Percentiles rank a stretch among this genome's conserved stretches.
Evolutionary conservation across 2,888 invertebrate species (phyloP).

Genomic region (Cotesia congregata): DNA sequence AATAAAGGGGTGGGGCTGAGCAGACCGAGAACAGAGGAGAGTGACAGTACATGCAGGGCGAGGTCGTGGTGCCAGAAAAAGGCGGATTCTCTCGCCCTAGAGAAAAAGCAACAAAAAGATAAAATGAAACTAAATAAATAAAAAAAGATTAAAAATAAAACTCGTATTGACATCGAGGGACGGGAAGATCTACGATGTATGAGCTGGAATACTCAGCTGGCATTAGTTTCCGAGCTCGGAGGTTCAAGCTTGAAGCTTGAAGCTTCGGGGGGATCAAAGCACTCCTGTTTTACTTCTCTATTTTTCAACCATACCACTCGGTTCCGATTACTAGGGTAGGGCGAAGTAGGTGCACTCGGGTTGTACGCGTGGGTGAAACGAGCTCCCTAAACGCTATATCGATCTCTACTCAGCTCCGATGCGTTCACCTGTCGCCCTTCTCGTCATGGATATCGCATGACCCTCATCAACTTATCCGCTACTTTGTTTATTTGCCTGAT

Average conservation of each 20-base stretch:
- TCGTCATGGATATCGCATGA: constrained; percentile 26
- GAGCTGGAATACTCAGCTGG: not conserved
- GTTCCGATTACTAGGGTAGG: constrained; percentile 43
- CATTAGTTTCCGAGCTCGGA: not conserved
- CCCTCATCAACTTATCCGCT: constrained; percentile 6
- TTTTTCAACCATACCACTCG: constrained; percentile 7
- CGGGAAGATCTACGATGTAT: not conserved
- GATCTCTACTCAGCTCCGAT: constrained; percentile 55
- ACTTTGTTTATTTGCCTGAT: not conserved
- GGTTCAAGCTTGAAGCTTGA: not conserved
- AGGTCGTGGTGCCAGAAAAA: not conserved
- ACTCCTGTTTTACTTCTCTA: constrained; percentile 3
- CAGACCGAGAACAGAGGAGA: not conserved
- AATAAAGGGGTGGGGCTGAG: not conserved
- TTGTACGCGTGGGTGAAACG: constrained; percentile 58
- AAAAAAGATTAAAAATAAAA: not conserved
- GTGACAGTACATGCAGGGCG: not conserved
- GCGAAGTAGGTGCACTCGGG: constrained; percentile 40
- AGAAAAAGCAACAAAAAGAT: not conserved
- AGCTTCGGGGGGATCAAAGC: constrained; percentile 6
- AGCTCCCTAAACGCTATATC: constrained; percentile 62
- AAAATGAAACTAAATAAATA: not conserved
- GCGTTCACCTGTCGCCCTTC: constrained; percentile 44
- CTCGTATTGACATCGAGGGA: too few species aligned
- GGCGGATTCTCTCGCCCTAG: not conserved